Percentiles rank a stretch among this genome's conserved stretches.
phyloP scores from a whole-genome alignment of 92 coral and sea anemone species.

The Siderastrea siderea region DNA sequence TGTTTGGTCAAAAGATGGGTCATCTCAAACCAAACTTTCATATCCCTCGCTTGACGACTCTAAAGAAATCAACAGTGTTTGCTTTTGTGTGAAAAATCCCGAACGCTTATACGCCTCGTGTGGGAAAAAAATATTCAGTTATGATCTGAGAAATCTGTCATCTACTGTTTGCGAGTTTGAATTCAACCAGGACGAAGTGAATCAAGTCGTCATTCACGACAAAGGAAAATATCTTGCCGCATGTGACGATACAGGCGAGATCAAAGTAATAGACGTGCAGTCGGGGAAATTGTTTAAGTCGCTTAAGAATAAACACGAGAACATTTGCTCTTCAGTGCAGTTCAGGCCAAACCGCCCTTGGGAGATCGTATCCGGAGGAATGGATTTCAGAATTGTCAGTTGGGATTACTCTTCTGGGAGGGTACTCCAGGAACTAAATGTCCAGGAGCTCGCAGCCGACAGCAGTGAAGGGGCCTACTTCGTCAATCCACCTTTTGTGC shows the following conservation, averaged over 20 bases:
- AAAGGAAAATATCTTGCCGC: conserved; percentile 87
- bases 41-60: conserved; percentile 16
- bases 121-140: conserved; percentile 79
- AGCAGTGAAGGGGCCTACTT: conserved; percentile 52
- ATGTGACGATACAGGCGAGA: conserved; percentile 91
- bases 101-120: conserved; percentile 84
- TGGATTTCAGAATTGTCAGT: conserved; percentile 83
- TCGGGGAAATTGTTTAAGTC: conserved; percentile 82
- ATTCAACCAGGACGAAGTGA: conserved; percentile 90
- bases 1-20: conserved; percentile 90
- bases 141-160: conserved; percentile 78
- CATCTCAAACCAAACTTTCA: conserved; percentile 62
- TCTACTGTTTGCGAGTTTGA: conserved; percentile 73
- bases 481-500: conserved; percentile 95
- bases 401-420: conserved; percentile 98
- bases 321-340: conserved; percentile 92
- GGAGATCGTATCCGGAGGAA: conserved; percentile 91
- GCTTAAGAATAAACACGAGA: conserved; percentile 75
- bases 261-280: conserved; percentile 84
- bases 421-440: conserved; percentile 68
- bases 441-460: conserved; percentile 67
- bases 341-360: conserved; percentile 92
- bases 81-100: conserved; percentile 76
- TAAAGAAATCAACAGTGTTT: conserved; percentile 71
- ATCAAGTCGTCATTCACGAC: conserved; percentile 81